Evolutionary conservation across 2,888 invertebrate genomes (phyloP), one percentile per base, ranked within the genome.

Genomic region (Latrodectus elegans): DNA sequence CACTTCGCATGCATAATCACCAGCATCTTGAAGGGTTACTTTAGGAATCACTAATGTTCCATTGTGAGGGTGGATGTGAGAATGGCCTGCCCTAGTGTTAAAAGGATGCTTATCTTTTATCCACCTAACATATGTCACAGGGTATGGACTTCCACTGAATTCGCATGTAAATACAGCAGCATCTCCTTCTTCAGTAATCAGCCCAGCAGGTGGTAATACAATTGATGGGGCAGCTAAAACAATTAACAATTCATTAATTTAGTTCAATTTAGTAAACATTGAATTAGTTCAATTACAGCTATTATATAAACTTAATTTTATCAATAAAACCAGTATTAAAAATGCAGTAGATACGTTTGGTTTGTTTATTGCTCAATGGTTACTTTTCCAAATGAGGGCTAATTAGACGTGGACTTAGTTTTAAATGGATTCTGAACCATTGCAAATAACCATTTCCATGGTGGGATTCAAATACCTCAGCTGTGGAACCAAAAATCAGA

Each of bases 1-100:
- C 55, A 95, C 94, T 90, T 95, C 94, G 92, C 96, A 96, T 60
- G 93, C 92, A 91, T 95, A 95, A 89, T 93, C 93, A 17, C 95
- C 95, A 89, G 94, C 93, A 92, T 95, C 95, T 8, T 92, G 92
- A 72, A 94, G 91, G 88, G 93, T 92, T 2, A 93, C 94, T 70
- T 92, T 92, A 49, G 92, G 92, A 83, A 95, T 94, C 67, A 92
- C 91, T 81, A 95, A 91, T 3, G 93, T 94, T 14, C 94, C 94
- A 89, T 94, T 93, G 89, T 93, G 90, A 49, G 91, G 90, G 89
- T 91, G 91, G 15, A 91, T 89, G 68, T 82, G 82, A 64, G 91
- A 89, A 70, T 91, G 90, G 15, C 90, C 89, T 84, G 92, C 90
- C 91, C 93, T 90, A 91, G 90, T 91, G 64, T 89, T 89, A 8